phyloP scores from a whole-genome alignment of 2,888 invertebrate genomes.

The Pachymerium ferrugineum region DNA sequence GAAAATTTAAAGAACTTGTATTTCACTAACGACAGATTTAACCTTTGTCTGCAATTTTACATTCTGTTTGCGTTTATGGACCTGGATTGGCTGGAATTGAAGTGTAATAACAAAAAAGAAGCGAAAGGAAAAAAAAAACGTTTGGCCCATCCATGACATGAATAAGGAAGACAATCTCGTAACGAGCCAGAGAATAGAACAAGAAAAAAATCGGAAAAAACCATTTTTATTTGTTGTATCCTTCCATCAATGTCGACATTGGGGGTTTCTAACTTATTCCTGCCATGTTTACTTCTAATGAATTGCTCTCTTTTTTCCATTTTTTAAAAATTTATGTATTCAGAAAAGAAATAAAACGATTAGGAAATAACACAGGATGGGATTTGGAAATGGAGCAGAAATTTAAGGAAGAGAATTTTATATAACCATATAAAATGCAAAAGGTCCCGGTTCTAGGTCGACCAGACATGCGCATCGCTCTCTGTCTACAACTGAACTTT shows the following conservation, averaged over 20 bases:
- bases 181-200: background rate
- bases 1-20: background rate
- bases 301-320: background rate
- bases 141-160: constrained; percentile 8
- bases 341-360: too few species aligned
- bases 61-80: constrained; percentile 8
- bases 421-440: too few species aligned
- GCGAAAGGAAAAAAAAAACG: background rate
- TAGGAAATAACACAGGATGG: too few species aligned
- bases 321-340: too few species aligned
- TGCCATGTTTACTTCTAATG: background rate
- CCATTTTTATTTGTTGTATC: background rate
- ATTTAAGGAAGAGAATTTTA: too few species aligned
- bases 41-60: constrained; percentile 6
- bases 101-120: background rate
- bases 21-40: background rate
- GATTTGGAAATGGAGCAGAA: too few species aligned
- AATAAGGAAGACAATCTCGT: background rate
- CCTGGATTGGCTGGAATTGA: background rate
- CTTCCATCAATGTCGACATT: background rate
- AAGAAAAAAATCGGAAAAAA: background rate
- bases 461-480: too few species aligned
- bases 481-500: background rate
- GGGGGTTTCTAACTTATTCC: background rate
- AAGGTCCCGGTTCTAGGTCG: too few species aligned